These are phyloP conservation scores for Troilus luridus DNA, from an alignment of 2,888 invertebrate genomes.

Conservation along the genomic window DNA sequence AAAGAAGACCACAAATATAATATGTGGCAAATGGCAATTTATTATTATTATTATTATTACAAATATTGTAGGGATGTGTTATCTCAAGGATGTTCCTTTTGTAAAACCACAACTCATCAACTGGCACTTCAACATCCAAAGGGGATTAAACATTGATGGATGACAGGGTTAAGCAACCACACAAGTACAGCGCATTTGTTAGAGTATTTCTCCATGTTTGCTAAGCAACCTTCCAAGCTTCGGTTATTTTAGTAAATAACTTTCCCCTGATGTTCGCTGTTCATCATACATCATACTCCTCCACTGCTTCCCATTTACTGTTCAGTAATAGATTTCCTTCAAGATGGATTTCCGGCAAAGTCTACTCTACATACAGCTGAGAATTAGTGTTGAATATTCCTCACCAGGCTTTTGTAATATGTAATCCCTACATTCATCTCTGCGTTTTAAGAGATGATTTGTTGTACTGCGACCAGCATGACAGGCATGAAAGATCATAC, in stretches of 20 bases:
- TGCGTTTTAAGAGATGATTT: too few species aligned
- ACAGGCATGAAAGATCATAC: too few species aligned
- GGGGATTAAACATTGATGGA: neutral
- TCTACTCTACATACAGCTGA: neutral
- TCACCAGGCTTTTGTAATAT: too few species aligned
- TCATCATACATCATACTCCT: neutral
- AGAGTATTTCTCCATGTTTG: neutral
- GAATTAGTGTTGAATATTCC: too few species aligned
- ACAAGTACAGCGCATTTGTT: neutral
- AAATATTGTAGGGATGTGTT: too few species aligned
- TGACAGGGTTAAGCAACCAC: neutral
- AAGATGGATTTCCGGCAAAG: neutral
- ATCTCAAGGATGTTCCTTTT: neutral
- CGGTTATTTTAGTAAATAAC: neutral
- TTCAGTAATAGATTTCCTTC: neutral
- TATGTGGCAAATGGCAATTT: too few species aligned
- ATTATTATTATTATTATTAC: too few species aligned
- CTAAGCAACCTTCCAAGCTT: neutral
- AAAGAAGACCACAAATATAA: too few species aligned
- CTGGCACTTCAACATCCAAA: neutral
- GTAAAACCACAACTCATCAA: neutral
- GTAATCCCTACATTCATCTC: too few species aligned
- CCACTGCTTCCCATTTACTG: neutral
- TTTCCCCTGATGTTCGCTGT: neutral
- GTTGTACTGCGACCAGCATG: too few species aligned